Evolutionary conservation across 2,888 invertebrate genomes (phyloP).

Genomic region (Phengaris alcon): DNA sequence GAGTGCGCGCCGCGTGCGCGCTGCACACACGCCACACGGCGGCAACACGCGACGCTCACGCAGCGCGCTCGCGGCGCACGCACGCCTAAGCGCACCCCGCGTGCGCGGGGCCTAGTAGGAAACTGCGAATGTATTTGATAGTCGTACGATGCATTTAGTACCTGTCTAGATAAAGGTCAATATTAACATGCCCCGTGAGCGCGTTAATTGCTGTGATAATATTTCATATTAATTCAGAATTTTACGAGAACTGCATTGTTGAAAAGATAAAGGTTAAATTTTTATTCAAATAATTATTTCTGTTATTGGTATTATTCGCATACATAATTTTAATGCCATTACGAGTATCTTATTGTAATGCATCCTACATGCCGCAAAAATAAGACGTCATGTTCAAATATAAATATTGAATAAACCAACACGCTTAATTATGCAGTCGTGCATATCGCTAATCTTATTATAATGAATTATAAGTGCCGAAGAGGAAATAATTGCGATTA

Average conservation of each 20-base stretch:
- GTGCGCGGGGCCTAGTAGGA: too few relatives aligned
- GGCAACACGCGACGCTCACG: too few relatives aligned
- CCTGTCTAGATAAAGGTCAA: neutral
- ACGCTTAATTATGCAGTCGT: neutral
- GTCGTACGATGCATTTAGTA: too few relatives aligned
- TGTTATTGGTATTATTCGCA: conserved; percentile 16
- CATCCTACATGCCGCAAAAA: neutral
- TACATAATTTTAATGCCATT: neutral
- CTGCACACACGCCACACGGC: too few relatives aligned
- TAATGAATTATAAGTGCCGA: conserved; percentile 17
- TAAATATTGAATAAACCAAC: neutral
- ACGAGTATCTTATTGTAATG: neutral
- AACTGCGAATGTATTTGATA: too few relatives aligned
- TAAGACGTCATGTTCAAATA: neutral
- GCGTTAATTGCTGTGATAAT: neutral
- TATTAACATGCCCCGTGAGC: neutral
- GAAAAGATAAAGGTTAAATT: conserved; percentile 6
- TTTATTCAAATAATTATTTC: conserved; percentile 13
- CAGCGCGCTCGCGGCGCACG: too few relatives aligned
- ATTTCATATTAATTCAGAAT: conserved; percentile 10
- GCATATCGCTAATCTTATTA: conserved; percentile 19
- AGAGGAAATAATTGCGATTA: conserved; percentile 23
- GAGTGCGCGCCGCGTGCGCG: too few relatives aligned
- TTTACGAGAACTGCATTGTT: conserved; percentile 16
- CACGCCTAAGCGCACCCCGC: too few relatives aligned